These are phyloP conservation scores for Trinorchestia longiramus DNA, from an alignment of 1,140 invertebrate genomes.

Conservation along the genomic window DNA sequence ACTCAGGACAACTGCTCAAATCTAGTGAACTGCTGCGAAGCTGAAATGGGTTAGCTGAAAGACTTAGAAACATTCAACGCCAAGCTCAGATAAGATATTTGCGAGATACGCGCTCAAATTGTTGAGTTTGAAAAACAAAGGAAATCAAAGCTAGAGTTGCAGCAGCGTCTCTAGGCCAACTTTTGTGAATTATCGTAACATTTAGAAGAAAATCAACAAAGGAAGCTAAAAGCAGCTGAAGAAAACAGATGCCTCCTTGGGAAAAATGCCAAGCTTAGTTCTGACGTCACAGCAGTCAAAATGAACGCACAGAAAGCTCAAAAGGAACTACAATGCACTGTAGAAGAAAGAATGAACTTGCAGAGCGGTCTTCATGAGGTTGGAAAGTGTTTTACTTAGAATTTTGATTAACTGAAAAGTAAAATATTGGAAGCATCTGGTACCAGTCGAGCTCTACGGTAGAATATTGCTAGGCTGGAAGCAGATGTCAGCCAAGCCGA, in stretches of 20 bases:
- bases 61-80: neutral
- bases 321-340: neutral
- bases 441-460: neutral
- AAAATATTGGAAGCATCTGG: neutral
- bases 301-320: neutral
- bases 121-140: slow-evolving; percentile 26
- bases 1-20: neutral
- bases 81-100: slow-evolving; percentile 14
- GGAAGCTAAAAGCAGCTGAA: neutral
- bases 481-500: neutral
- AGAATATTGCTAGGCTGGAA: neutral
- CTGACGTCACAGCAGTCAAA: neutral
- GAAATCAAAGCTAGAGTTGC: neutral
- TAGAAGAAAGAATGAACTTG: neutral
- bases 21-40: slow-evolving; percentile 4
- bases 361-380: neutral
- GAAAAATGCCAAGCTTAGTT: slow-evolving; percentile 19
- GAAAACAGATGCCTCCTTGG: neutral
- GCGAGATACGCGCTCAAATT: slow-evolving; percentile 3
- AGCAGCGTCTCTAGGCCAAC: neutral
- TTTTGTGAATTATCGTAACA: neutral
- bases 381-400: neutral
- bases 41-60: neutral
- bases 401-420: neutral
- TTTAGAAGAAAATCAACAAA: slow-evolving; percentile 13